Evolutionary conservation across 2,113 vertebrate genomes (phyloP).

Genomic region (Lepidothrix coronata): DNA sequence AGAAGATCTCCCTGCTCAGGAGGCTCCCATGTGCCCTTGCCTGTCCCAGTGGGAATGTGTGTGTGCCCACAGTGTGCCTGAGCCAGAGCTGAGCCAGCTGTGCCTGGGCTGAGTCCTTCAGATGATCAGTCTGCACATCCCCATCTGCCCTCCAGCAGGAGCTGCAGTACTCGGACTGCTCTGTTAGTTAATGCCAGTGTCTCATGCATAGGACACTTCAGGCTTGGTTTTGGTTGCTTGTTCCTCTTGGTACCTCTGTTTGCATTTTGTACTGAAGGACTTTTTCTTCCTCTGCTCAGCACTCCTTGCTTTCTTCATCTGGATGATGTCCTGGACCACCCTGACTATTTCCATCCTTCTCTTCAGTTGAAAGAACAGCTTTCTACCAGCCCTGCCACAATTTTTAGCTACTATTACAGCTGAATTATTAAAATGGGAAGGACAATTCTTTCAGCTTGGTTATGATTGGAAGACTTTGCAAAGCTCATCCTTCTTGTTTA

Average conservation of each 20-base stretch:
- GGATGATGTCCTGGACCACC: not conserved
- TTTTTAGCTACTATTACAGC: not conserved
- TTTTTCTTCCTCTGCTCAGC: not conserved
- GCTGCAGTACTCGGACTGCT: not conserved
- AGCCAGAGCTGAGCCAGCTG: not conserved
- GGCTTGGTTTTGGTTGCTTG: not conserved
- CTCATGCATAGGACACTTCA: not conserved
- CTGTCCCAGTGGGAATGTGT: not conserved
- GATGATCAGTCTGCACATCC: not conserved
- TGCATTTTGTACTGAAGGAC: not conserved
- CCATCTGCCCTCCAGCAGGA: not conserved
- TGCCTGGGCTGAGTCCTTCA: not conserved
- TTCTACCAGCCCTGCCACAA: not conserved
- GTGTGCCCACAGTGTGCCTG: not conserved
- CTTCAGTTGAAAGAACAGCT: not conserved
- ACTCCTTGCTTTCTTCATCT: not conserved
- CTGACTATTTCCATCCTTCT: not conserved
- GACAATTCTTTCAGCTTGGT: not conserved
- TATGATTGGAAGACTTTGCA: not conserved
- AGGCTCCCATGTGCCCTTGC: not conserved
- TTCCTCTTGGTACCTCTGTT: not conserved
- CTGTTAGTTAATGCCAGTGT: not conserved
- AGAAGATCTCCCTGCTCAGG: not conserved
- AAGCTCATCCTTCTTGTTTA: not conserved
- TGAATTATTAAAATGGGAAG: not conserved